phyloP scores from a whole-genome alignment of 2,888 invertebrate species.

The Standfussiana lucernea region DNA sequence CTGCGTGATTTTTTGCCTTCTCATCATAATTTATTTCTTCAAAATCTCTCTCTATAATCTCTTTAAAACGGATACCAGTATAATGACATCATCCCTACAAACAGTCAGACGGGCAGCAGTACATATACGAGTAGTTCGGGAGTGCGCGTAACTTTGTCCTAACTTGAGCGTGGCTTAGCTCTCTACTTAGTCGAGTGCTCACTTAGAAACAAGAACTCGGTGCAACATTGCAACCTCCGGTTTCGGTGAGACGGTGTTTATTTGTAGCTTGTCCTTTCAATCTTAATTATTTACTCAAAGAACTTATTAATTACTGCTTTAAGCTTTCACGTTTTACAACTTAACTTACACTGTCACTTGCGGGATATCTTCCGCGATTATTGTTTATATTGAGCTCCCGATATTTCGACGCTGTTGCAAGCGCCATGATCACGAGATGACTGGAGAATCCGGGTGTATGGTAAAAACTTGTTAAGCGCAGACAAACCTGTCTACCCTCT shows the following conservation, averaged over 20 bases:
- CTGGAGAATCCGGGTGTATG: too few species aligned
- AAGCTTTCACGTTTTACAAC: too few species aligned
- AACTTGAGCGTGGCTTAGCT: conserved; percentile 36
- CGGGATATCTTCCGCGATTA: too few species aligned
- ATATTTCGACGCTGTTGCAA: too few species aligned
- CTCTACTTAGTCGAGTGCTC: conserved; percentile 10
- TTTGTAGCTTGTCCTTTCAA: conserved; percentile 16
- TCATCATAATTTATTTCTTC: not conserved
- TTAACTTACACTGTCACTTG: too few species aligned
- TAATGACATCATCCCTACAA: conserved; percentile 18
- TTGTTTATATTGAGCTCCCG: too few species aligned
- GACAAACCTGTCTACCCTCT: too few species aligned
- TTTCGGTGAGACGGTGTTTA: conserved; percentile 12
- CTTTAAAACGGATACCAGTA: not conserved
- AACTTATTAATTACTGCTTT: too few species aligned
- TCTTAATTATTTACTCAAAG: not conserved
- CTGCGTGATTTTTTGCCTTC: not conserved
- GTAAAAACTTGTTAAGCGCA: too few species aligned
- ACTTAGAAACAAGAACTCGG: conserved; percentile 43
- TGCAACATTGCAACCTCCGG: conserved; percentile 49
- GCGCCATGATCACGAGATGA: too few species aligned
- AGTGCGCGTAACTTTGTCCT: conserved; percentile 34
- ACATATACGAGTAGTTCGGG: conserved; percentile 7
- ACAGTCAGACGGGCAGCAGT: conserved; percentile 1
- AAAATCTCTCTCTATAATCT: not conserved